Conservation (phyloP, 2,113 vertebrate species). For the Nibea coibor region DNA sequence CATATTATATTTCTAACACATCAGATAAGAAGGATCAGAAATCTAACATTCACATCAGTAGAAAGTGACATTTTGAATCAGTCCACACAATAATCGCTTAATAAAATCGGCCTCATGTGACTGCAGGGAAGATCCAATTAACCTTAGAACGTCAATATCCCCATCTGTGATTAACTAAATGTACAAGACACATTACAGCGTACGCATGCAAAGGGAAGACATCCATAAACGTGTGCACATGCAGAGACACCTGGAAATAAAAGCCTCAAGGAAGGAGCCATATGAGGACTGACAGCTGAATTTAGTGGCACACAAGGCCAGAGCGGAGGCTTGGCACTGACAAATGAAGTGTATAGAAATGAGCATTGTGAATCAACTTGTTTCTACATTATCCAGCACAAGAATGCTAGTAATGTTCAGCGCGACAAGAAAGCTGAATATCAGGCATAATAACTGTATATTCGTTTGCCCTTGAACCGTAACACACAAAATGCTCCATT, state of each 20-base stretch:
- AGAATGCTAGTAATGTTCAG: conserved; percentile 26
- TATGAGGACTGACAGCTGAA: conserved; percentile 60
- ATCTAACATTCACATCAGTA: conserved; percentile 37
- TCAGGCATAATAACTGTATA: conserved; percentile 28
- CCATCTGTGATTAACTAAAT: conserved; percentile 36
- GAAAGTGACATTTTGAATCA: conserved; percentile 49
- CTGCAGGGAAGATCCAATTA: conserved; percentile 64
- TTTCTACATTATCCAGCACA: conserved; percentile 47
- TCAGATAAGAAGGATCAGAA: conserved; percentile 34
- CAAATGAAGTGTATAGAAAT: conserved; percentile 68
- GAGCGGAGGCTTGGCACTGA: conserved; percentile 45
- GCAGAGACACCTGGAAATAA: conserved; percentile 11
- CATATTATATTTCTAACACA: conserved; percentile 11
- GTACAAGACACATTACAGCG: not conserved
- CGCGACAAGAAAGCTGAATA: conserved; percentile 29
- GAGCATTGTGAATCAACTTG: conserved; percentile 62
- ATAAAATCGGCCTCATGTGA: conserved; percentile 51
- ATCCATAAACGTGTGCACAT: conserved; percentile 11
- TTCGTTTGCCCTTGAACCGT: conserved; percentile 52
- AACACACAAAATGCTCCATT: conserved; percentile 56
- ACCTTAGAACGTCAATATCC: conserved; percentile 38
- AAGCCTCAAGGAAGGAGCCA: conserved; percentile 29
- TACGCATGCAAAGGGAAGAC: conserved; percentile 7
- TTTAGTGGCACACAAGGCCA: conserved; percentile 52
- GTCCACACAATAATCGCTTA: conserved; percentile 30